Evolutionary conservation across 2,113 vertebrate genomes (phyloP), one percentile per base, ranked within the genome.

Genomic region (Ciconia maguari): DNA sequence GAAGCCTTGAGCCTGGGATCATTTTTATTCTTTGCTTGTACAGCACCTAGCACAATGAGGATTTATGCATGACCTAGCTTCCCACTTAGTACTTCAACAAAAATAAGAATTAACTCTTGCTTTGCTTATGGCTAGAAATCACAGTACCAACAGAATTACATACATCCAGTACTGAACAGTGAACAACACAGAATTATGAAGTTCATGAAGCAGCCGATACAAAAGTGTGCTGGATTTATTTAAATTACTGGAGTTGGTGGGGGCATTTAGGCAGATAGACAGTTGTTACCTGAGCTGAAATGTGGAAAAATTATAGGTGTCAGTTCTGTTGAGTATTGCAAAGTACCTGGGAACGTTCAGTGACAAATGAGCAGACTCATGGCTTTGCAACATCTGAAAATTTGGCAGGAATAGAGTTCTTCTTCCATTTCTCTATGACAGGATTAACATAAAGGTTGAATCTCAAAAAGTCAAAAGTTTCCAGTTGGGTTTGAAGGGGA

Each of bases 11-110:
- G 94, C 70, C 78, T 14, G 18, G 87, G 80, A 89, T 91, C 87
- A 86, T 97, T 95, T 96, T 94, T 72, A 91, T 96, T 95, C 94
- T 90, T 94, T 88, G 76, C 93, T 96, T 94, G 96, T 94, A 87
- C 91, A 87, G 91, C 95, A 92, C 89, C 93, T 91, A 89, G 81
- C 89, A 94, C 95, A 91, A 83, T 82, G 76, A 89, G 89, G 89
- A 92, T 97, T 95, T 97, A 91, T 95, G 89, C 83, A 22, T 84
- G 95, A 95, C 95, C 93, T 81, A 87, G 86, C 92, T 95, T 95
- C 93, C 94, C 78, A 89, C 91, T 79, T 71, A 85, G 69, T 68
- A 36, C 86, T 91, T 89, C 58, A 58, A 83, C 91, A 95, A 93
- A 96, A 95, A 93, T 94, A 89, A 79, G 89, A 96, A 90, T 92